A percentile compares a stretch with the other conserved stretches of the same genome.
phyloP scores from a whole-genome alignment of 2,113 vertebrate genomes.

The Cyrtonyx montezumae region DNA sequence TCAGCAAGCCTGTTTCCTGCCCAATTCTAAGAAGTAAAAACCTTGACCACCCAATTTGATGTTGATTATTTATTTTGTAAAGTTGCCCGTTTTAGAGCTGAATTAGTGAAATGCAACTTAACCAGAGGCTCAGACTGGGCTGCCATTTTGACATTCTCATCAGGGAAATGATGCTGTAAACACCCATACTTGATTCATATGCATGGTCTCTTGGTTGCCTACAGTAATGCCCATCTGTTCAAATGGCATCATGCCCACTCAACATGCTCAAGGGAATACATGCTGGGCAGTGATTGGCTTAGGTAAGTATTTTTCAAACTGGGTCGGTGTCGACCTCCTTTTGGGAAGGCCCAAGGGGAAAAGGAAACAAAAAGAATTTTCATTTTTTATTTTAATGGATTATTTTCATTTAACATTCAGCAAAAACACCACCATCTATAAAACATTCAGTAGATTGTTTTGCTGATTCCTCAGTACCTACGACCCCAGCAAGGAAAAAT shows the following conservation, averaged over 20 bases:
- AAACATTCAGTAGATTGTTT: slow-evolving; percentile 20
- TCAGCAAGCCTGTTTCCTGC: not conserved
- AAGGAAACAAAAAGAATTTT: slow-evolving; percentile 79
- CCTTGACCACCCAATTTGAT: not conserved
- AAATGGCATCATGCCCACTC: slow-evolving; percentile 77
- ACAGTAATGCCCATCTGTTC: slow-evolving; percentile 82
- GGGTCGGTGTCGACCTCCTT: slow-evolving; percentile 75
- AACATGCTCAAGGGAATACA: slow-evolving; percentile 72
- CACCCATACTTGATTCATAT: slow-evolving; percentile 79
- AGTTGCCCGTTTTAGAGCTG: slow-evolving; percentile 44
- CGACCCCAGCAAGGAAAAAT: slow-evolving; percentile 7
- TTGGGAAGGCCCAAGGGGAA: slow-evolving; percentile 71
- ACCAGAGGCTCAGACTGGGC: slow-evolving; percentile 41
- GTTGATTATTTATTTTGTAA: slow-evolving; percentile 27
- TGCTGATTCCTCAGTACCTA: slow-evolving; percentile 38
- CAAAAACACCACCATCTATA: slow-evolving; percentile 39
- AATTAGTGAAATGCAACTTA: slow-evolving; percentile 50
- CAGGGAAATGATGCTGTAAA: slow-evolving; percentile 77
- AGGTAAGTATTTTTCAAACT: slow-evolving; percentile 76
- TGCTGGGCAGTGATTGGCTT: slow-evolving; percentile 79
- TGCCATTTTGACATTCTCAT: slow-evolving; percentile 76
- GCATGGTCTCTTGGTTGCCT: slow-evolving; percentile 82
- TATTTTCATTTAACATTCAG: slow-evolving; percentile 76
- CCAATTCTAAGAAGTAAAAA: not conserved
- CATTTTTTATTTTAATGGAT: slow-evolving; percentile 74